A percentile compares a stretch with the other conserved stretches of the same genome.
Evolutionary conservation across 2,113 vertebrate genomes (phyloP).

Genomic region (Brachyhypopomus gauderio): DNA sequence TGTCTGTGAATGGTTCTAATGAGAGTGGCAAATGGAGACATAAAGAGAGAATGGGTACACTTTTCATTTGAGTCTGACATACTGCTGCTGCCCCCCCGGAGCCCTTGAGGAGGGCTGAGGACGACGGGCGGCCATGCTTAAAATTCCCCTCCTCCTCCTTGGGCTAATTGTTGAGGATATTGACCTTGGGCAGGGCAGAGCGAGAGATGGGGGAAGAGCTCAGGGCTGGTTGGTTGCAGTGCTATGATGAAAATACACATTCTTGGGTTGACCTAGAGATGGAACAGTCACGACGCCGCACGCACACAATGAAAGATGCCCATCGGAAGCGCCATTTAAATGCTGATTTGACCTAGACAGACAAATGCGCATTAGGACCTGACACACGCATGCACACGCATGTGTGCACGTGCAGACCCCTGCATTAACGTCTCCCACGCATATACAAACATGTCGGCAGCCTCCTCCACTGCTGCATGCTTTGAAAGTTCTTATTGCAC

Average conservation of each 20-base stretch:
- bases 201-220: slow-evolving; percentile 13
- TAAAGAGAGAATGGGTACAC: slow-evolving; percentile 79
- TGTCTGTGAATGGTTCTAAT: slow-evolving; percentile 74
- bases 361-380: background rate
- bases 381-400: background rate
- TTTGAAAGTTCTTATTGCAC: slow-evolving; percentile 57
- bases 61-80: slow-evolving; percentile 76
- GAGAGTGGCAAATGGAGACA: slow-evolving; percentile 78
- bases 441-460: slow-evolving; percentile 18
- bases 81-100: slow-evolving; percentile 69
- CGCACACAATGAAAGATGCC: slow-evolving; percentile 30
- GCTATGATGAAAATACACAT: slow-evolving; percentile 33
- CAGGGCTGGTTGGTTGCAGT: slow-evolving; percentile 50
- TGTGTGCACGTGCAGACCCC: slow-evolving; percentile 3
- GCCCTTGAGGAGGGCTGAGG: slow-evolving; percentile 75
- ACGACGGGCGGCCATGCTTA: slow-evolving; percentile 71
- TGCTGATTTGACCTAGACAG: slow-evolving; percentile 24
- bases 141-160: slow-evolving; percentile 68
- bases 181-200: slow-evolving; percentile 73
- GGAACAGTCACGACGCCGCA: background rate
- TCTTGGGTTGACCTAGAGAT: slow-evolving; percentile 34
- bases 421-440: slow-evolving; percentile 32
- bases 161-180: slow-evolving; percentile 75
- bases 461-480: background rate
- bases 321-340: slow-evolving; percentile 37